Evolutionary conservation across 1,140 invertebrate species (phyloP).

Genomic region (Scylla paramamosain): DNA sequence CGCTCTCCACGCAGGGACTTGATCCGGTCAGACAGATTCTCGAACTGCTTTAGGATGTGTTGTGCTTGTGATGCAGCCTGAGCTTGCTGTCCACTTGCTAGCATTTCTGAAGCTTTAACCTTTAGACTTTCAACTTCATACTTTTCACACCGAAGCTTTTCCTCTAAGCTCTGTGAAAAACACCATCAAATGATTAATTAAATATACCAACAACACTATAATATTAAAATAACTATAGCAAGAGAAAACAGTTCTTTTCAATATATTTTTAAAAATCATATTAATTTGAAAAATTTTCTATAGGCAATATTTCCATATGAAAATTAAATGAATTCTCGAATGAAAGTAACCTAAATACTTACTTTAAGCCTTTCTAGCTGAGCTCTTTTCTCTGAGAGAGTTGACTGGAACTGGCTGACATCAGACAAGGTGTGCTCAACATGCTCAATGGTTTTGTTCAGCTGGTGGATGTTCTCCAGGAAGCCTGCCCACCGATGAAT

Average conservation of each 20-base stretch:
- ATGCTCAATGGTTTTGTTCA: constrained; percentile 90
- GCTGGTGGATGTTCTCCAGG: constrained; percentile 91
- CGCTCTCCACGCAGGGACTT: constrained; percentile 85
- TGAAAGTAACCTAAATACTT: constrained; percentile 50
- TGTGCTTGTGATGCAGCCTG: constrained; percentile 91
- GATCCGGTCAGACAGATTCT: constrained; percentile 76
- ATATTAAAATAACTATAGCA: not conserved
- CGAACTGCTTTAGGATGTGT: constrained; percentile 84
- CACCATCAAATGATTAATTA: not conserved
- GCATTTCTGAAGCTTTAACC: constrained; percentile 92
- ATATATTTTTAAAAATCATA: not conserved
- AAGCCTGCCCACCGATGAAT: constrained; percentile 94
- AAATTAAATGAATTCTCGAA: not conserved
- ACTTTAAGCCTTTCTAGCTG: constrained; percentile 92
- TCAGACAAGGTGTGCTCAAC: constrained; percentile 88
- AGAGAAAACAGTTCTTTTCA: not conserved
- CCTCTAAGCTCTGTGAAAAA: constrained; percentile 85
- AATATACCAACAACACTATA: too few relatives aligned
- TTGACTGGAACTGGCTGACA: constrained; percentile 87
- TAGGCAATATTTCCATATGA: not conserved
- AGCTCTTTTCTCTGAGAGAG: constrained; percentile 90
- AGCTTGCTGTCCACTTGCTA: constrained; percentile 90
- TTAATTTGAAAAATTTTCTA: not conserved
- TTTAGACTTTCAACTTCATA: constrained; percentile 95
- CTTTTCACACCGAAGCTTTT: constrained; percentile 94